These are phyloP conservation scores for Aegithalos caudatus DNA, from an alignment of 2,113 vertebrate genomes.

Conservation along the genomic window DNA sequence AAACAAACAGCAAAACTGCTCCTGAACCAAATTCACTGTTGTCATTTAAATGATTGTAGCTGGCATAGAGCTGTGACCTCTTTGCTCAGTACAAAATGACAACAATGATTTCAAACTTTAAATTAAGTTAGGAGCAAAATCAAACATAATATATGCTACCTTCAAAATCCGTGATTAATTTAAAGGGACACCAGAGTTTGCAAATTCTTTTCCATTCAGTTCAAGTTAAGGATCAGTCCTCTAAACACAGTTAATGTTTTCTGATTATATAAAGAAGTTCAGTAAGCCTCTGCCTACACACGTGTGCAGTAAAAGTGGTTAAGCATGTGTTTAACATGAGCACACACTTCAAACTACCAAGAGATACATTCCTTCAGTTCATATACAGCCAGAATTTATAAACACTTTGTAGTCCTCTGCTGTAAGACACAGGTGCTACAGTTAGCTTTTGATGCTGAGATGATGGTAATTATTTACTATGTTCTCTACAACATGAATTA, in stretches of 20 bases:
- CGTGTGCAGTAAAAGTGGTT: not conserved
- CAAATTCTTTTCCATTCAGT: not conserved
- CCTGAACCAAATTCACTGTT: not conserved
- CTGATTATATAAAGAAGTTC: not conserved
- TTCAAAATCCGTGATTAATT: not conserved
- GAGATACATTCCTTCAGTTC: not conserved
- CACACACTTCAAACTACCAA: not conserved
- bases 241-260: not conserved
- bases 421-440: not conserved
- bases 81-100: slow-evolving; percentile 19
- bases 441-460: not conserved
- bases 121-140: slow-evolving; percentile 21
- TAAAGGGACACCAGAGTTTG: not conserved
- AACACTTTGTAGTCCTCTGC: not conserved
- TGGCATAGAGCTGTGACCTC: not conserved
- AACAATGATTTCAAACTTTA: slow-evolving; percentile 35
- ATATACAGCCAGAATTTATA: not conserved
- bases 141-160: slow-evolving; percentile 1
- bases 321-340: not conserved
- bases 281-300: not conserved
- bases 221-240: not conserved
- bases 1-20: not conserved
- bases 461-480: not conserved
- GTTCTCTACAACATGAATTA: not conserved
- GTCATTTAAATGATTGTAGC: not conserved